Percentiles rank a stretch among this genome's conserved stretches.
Evolutionary conservation across 1,140 invertebrate species (phyloP).

Genomic region (Camponotus vicinus): DNA sequence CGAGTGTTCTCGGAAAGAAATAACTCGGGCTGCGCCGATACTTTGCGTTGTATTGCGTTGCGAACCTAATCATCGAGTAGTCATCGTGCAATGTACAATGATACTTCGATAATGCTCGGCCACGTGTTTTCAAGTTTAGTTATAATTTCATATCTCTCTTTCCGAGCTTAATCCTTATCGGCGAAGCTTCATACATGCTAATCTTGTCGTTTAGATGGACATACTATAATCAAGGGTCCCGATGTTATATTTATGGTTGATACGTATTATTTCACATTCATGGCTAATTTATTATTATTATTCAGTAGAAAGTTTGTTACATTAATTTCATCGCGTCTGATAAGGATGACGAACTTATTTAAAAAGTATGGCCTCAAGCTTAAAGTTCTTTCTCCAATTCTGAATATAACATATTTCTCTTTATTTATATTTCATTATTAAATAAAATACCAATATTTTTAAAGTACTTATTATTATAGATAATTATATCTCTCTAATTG

Average conservation of each 20-base stretch:
- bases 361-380: not conserved
- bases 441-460: not conserved
- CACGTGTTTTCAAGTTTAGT: constrained; percentile 27
- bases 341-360: not conserved
- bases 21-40: not conserved
- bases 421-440: not conserved
- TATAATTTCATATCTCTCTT: constrained; percentile 21
- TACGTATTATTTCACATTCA: not conserved
- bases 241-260: constrained; percentile 3
- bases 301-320: not conserved
- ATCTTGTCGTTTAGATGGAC: constrained; percentile 27
- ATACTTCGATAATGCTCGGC: constrained; percentile 39
- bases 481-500: not conserved
- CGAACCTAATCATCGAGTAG: not conserved
- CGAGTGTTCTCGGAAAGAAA: not conserved
- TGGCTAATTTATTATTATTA: not conserved
- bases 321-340: not conserved
- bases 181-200: constrained; percentile 32
- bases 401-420: not conserved
- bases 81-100: not conserved
- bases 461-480: not conserved
- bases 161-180: not conserved
- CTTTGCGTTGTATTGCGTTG: not conserved
- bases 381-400: not conserved
- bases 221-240: not conserved